Base-by-base conservation (phyloP, 2,797 vertebrate genomes). In the Chrysocyon brachyurus region DNA sequence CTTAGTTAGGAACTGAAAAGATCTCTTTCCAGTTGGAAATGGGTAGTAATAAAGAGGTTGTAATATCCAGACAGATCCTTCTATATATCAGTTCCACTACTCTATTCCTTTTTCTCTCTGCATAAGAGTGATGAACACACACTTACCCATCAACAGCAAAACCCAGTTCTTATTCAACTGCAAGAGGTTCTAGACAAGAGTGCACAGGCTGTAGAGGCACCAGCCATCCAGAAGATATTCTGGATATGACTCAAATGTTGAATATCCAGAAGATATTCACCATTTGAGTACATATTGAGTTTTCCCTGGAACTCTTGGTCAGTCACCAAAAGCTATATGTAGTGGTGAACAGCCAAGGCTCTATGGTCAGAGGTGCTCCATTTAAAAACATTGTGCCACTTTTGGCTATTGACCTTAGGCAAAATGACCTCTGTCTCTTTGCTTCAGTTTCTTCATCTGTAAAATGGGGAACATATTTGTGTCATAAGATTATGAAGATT, bases 401-500 rank as follows among this genome's bases (percentile, higher is more conserved):
- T 82, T 63, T 15, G 77, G 28, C 68, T 56, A 28, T 2, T 73
- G 24, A 87, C 9, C 22, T 33, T 49, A 28, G 22, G 11, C 28
- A 81, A 81, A 56, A 78, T 49, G 16, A 87, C 49, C 19, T 59
- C 10, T 81, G n/a, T 72, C 3, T n/a, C 26, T 93, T 21, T 90
- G 40, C 78, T 49, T 90, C 88, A 79, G 36, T 61, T 72, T 94
- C 79, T 84, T 87, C 28, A 46, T 93, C 54, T 77, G 3, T 77
- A 81, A 96, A 96, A n/a, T 90, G 11, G 28, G 52, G 12, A 85
- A 63, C 1, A 15, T 49, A n/a, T 63, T 70, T 87, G 19, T 73
- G 12, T 40, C 6, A 78, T 56, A 72, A 83, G 28, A 91, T 54
- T 79, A 59, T 19, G 90, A 61, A 83, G 68, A 93, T 92, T 94